Evolutionary conservation across 2,797 vertebrate species (phyloP).

Genomic region (Triplophysa yarkandensis): DNA sequence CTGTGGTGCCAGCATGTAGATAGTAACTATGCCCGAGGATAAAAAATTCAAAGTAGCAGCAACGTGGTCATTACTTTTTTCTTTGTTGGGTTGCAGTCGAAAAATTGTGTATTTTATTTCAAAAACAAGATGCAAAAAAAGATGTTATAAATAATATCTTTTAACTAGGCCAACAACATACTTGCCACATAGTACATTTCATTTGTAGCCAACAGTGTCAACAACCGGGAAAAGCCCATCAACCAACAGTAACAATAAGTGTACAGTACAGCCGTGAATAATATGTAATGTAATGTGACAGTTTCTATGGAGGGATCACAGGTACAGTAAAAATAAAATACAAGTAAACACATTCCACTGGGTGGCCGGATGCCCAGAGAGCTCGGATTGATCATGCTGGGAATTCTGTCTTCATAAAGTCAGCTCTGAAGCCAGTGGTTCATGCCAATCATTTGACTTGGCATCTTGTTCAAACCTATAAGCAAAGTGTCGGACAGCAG

Average conservation of each 20-base stretch:
- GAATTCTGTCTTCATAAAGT: slow-evolving; percentile 35
- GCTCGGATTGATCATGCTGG: slow-evolving; percentile 35
- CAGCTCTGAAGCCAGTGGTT: slow-evolving; percentile 22
- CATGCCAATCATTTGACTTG: slow-evolving; percentile 42
- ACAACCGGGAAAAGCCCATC: not conserved
- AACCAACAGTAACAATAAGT: slow-evolving; percentile 9
- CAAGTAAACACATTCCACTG: slow-evolving; percentile 55
- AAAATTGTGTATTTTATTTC: no score
- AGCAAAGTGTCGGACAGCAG: slow-evolving; percentile 6
- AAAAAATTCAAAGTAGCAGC: no score
- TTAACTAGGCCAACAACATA: no score
- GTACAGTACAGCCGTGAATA: not conserved
- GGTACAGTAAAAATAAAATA: slow-evolving; percentile 10
- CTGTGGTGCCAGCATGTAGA: no score
- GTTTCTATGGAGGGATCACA: slow-evolving; percentile 19
- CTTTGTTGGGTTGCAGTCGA: no score
- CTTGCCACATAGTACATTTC: not conserved
- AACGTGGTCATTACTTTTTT: no score
- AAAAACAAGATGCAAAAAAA: no score
- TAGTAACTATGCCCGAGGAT: no score
- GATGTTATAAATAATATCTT: no score
- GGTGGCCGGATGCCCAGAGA: slow-evolving; percentile 15
- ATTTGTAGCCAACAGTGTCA: not conserved
- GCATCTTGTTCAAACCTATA: not conserved
- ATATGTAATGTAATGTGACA: slow-evolving; percentile 18